Percentiles rank a stretch among this genome's conserved stretches.
Conservation (phyloP, 2,888 invertebrate genomes). For the Stenodera caucasica region DNA sequence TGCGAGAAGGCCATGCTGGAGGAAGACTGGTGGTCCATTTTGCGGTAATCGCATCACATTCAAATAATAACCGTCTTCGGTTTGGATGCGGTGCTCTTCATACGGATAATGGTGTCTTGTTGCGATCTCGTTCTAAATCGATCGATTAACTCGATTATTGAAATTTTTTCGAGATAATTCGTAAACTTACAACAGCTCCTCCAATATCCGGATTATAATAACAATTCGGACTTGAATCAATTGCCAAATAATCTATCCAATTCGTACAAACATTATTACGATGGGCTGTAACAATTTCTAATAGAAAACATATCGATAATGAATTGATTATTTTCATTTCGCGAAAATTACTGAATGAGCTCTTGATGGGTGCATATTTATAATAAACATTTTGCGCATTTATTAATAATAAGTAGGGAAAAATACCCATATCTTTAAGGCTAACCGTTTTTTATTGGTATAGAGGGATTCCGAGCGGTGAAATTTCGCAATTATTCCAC, state of each 20-base stretch:
- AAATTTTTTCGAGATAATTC: background rate
- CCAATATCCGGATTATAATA: slow-evolving; percentile 8
- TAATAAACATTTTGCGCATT: too few relatives aligned
- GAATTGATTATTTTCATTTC: background rate
- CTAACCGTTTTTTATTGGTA: too few relatives aligned
- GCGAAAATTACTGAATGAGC: background rate
- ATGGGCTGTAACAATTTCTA: background rate
- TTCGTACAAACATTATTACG: slow-evolving; percentile 6
- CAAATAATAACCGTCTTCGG: slow-evolving; percentile 5
- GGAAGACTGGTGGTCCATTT: background rate
- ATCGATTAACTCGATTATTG: background rate
- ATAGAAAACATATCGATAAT: background rate
- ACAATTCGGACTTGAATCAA: slow-evolving; percentile 1
- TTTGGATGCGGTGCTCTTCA: background rate
- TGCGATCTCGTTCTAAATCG: background rate
- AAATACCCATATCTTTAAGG: too few relatives aligned
- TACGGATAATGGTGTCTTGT: slow-evolving; percentile 3
- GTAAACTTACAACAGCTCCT: background rate
- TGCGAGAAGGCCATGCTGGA: background rate
- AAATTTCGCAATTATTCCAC: too few relatives aligned
- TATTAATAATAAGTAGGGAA: too few relatives aligned
- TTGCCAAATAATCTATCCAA: slow-evolving; percentile 3
- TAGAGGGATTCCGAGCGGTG: too few relatives aligned
- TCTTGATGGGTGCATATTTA: background rate
- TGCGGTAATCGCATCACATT: slow-evolving; percentile 8